Evolutionary conservation across 2,797 vertebrate species (phyloP).

Genomic region (Ispidina lecontei): DNA sequence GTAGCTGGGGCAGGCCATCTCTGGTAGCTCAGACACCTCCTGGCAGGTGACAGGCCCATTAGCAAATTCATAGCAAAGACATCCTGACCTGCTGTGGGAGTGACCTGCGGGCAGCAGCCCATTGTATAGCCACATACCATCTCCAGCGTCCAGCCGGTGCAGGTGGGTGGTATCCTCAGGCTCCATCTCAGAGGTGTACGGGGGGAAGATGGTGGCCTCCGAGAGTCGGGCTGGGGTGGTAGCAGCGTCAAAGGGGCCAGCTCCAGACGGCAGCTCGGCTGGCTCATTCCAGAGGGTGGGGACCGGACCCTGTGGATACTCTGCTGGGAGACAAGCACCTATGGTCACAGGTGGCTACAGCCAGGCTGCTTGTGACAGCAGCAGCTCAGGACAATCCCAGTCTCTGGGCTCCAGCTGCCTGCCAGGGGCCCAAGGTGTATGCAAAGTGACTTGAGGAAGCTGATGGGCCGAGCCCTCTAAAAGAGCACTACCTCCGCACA

Average conservation of each 20-base stretch:
- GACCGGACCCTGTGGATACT: constrained; percentile 76
- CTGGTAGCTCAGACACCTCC: neutral
- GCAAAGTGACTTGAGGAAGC: neutral
- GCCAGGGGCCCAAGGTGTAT: fast-evolving
- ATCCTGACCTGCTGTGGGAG: fast-evolving
- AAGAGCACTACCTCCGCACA: neutral
- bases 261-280: constrained; percentile 89
- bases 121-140: constrained; percentile 65
- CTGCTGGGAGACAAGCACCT: constrained; percentile 70
- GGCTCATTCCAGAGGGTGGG: constrained; percentile 87
- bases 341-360: fast-evolving
- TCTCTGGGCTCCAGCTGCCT: neutral
- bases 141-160: constrained; percentile 75
- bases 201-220: constrained; percentile 34
- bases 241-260: constrained; percentile 80
- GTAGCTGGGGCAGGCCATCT: neutral
- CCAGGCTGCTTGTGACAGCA: neutral
- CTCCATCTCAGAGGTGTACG: constrained; percentile 76
- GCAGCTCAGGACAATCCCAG: neutral
- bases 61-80: fast-evolving
- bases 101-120: fast-evolving
- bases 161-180: constrained; percentile 82
- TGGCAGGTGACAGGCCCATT: neutral
- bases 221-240: constrained; percentile 68
- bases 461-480: fast-evolving